These are phyloP conservation scores for Laspeyria flexula DNA, from an alignment of 2,888 invertebrate genomes.

Conservation along the genomic window DNA sequence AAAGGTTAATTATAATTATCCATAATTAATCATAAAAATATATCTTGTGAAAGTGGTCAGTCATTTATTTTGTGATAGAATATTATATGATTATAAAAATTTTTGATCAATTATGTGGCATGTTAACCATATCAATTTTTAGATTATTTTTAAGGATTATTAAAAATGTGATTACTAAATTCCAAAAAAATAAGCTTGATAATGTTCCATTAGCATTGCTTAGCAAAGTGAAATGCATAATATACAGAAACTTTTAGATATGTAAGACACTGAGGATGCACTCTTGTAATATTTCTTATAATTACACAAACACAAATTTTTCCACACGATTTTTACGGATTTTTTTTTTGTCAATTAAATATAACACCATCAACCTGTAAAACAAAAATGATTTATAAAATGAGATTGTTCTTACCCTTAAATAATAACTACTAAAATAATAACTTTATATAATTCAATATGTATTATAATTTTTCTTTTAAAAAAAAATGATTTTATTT, in stretches of 20 bases:
- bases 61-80: slow-evolving; percentile 9
- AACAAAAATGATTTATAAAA: no score
- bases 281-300: slow-evolving; percentile 15
- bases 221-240: slow-evolving; percentile 23
- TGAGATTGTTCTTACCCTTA: no score
- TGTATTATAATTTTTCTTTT: no score
- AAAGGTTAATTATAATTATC: slow-evolving; percentile 5
- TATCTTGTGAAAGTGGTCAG: slow-evolving; percentile 6
- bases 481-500: no score
- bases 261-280: slow-evolving; percentile 20
- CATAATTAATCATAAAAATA: slow-evolving; percentile 4
- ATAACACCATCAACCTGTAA: not conserved
- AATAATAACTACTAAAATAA: no score
- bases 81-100: slow-evolving; percentile 8
- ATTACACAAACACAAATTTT: slow-evolving; percentile 25
- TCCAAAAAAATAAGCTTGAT: not conserved
- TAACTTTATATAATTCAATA: no score
- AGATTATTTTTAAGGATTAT: slow-evolving; percentile 5
- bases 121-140: slow-evolving; percentile 39
- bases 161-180: not conserved
- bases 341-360: not conserved
- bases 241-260: slow-evolving; percentile 15
- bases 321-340: slow-evolving; percentile 15
- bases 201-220: not conserved
- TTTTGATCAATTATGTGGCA: slow-evolving; percentile 22